A percentile compares a stretch with the other conserved stretches of the same genome.
Evolutionary conservation across 2,113 vertebrate genomes (phyloP).

Genomic region (Sialia sialis): DNA sequence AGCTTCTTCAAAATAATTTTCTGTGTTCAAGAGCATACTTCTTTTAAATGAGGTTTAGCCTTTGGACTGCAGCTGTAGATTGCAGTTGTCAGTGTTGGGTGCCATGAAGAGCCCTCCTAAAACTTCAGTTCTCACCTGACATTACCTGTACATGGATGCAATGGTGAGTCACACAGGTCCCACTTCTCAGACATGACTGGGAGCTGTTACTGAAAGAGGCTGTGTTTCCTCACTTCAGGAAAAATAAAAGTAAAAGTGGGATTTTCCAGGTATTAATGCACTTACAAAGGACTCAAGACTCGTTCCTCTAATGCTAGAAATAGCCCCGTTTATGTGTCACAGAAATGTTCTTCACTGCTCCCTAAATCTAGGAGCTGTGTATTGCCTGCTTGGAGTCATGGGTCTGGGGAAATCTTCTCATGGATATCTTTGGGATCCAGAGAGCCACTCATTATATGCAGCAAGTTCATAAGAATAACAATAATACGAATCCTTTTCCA

Average conservation of each 20-base stretch:
- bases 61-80: background rate
- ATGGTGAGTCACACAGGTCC: background rate
- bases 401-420: rapidly evolving
- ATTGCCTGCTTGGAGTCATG: background rate
- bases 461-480: no score
- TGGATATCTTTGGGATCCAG: background rate
- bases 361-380: background rate
- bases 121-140: background rate
- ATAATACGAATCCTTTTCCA: background rate
- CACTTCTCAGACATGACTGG: background rate
- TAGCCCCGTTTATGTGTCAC: rapidly evolving
- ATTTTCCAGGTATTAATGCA: background rate
- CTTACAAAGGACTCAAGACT: background rate
- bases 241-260: background rate
- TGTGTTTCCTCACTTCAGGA: background rate
- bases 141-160: background rate
- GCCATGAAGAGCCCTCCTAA: background rate
- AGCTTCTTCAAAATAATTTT: background rate
- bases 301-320: background rate
- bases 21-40: background rate
- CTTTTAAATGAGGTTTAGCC: background rate
- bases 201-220: background rate
- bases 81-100: rapidly evolving
- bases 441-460: rapidly evolving
- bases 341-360: background rate